A percentile compares a stretch with the other conserved stretches of the same genome.
phyloP scores from a whole-genome alignment of 2,113 vertebrate species.

The Cromileptes altivelis region DNA sequence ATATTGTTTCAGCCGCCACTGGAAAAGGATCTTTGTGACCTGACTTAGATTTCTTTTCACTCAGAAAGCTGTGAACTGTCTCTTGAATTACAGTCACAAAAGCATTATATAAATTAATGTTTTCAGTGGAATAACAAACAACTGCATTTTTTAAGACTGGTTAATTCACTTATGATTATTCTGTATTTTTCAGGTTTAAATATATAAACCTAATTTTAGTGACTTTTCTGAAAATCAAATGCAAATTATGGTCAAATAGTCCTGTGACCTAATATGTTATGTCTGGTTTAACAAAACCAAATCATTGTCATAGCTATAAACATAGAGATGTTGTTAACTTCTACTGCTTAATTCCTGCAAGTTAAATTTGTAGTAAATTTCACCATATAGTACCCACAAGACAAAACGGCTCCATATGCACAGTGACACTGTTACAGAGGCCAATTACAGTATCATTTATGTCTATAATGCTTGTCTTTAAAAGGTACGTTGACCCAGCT shows the following conservation, averaged over 20 bases:
- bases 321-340: neutral
- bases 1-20: neutral
- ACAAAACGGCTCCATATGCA: neutral
- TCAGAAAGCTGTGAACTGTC: neutral
- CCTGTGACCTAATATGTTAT: neutral
- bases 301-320: neutral
- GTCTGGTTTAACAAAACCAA: neutral
- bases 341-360: neutral
- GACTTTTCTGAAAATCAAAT: neutral
- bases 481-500: conserved; percentile 21
- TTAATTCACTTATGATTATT: neutral
- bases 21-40: neutral
- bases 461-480: neutral
- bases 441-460: conserved; percentile 19
- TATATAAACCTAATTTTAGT: neutral
- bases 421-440: neutral
- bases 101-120: neutral
- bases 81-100: neutral
- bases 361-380: neutral
- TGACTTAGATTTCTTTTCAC: neutral
- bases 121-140: neutral
- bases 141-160: neutral
- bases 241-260: neutral
- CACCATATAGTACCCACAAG: neutral
- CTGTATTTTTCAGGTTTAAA: neutral